Evolutionary conservation across 2,888 invertebrate species (phyloP), one percentile per base, ranked within the genome.

Genomic region (Atherix ibis): DNA sequence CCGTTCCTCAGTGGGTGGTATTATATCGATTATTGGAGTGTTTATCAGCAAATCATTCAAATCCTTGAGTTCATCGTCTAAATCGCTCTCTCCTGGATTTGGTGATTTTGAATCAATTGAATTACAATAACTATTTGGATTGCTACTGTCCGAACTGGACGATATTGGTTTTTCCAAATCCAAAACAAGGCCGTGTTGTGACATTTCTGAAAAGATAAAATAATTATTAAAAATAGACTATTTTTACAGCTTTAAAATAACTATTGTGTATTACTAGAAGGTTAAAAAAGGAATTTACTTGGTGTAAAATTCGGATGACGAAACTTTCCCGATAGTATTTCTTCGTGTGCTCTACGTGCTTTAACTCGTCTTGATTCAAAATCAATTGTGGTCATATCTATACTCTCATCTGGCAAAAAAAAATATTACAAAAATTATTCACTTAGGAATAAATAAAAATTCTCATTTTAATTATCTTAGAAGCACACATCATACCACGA

Each of bases 311-410:
- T 62, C 3, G 62, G 62, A 40, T 59, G 57, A 10, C 63, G 52
- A 43, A 53, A 62, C 9, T 58, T 49, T 27, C 62, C 62, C 9
- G 60, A 58, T 27, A 61, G 53, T 19, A 62, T 54, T 45, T 62
- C 62, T 42, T 62, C 62, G 32, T 62, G 61, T 0, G 62, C 62
- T 8, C 62, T 47, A 3, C 62, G 48, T 8, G 60, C 62, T 42
- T 62, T 62, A 1, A 60, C 54, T 6, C 58, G 50, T 2, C 63
- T 49, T 3, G 56, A 53, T 34, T 62, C 63, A 38, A 58, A 62
- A 40, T 62, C 62, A 33, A 62, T 58, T 42, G 58, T 56, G 2
- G 62, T 54, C 18, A 61, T 58, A 39, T 62, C 63, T 39, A 61
- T 53, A 14, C 54, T 50, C 35, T 60, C 62, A 34, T 57, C 59